These are phyloP conservation scores for Eilema sororculum DNA, from an alignment of 2,888 invertebrate genomes.

Conservation along the genomic window DNA sequence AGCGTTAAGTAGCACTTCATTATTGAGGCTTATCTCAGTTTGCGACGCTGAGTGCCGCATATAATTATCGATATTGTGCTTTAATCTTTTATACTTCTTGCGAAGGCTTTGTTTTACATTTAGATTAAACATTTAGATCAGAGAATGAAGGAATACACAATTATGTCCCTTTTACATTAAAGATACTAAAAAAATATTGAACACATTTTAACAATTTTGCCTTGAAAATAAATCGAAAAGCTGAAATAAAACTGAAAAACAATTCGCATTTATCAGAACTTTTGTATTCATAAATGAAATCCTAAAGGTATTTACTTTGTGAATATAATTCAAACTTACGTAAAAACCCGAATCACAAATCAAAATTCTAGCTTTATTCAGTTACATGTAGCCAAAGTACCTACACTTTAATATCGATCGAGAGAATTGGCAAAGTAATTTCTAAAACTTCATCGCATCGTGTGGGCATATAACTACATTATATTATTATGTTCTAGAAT, in stretches of 20 bases:
- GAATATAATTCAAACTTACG: background rate
- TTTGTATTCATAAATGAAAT: background rate
- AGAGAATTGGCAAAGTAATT: constrained; percentile 67
- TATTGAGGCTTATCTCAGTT: constrained; percentile 36
- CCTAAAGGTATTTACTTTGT: background rate
- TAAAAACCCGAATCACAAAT: constrained; percentile 14
- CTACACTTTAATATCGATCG: constrained; percentile 71
- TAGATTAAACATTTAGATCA: constrained; percentile 18
- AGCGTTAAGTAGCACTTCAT: constrained; percentile 41
- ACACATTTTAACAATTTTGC: background rate
- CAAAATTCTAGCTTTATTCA: constrained; percentile 58
- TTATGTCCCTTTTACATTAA: background rate
- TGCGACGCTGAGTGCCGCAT: constrained; percentile 27
- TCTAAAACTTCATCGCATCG: constrained; percentile 56
- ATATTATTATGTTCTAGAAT: constrained; percentile 31
- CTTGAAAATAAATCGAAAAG: background rate
- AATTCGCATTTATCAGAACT: background rate
- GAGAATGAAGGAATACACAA: background rate
- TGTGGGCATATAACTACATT: constrained; percentile 65
- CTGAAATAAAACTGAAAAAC: background rate
- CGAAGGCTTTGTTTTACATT: constrained; percentile 13
- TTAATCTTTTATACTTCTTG: constrained; percentile 26
- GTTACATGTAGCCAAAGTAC: constrained; percentile 50
- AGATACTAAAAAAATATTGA: background rate
- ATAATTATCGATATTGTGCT: constrained; percentile 34